phyloP scores from a whole-genome alignment of 2,113 vertebrate species.

The Dicrurus megarhynchus region DNA sequence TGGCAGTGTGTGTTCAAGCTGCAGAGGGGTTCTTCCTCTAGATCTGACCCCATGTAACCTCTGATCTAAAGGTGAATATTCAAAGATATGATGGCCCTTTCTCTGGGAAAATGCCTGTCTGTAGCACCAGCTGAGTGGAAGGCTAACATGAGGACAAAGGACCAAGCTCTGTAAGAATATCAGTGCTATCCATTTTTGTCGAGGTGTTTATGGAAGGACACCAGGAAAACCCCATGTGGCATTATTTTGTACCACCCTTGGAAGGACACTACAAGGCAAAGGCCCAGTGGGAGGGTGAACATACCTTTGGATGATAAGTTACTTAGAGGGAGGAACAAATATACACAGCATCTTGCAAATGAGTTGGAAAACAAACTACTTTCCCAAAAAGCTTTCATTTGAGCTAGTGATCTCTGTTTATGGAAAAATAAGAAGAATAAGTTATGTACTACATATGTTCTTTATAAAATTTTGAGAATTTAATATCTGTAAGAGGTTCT shows the following conservation, averaged over 20 bases:
- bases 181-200: background rate
- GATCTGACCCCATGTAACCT: background rate
- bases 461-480: background rate
- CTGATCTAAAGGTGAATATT: background rate
- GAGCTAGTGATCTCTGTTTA: background rate
- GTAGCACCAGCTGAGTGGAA: background rate
- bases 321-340: background rate
- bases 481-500: background rate
- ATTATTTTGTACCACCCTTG: background rate
- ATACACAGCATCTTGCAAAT: background rate
- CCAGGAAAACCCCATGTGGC: rapidly evolving
- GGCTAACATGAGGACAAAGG: background rate
- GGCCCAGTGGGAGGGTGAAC: background rate
- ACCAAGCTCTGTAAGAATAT: background rate
- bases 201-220: rapidly evolving
- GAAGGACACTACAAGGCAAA: background rate
- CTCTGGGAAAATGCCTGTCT: background rate
- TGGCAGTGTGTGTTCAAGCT: background rate
- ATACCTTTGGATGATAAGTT: background rate
- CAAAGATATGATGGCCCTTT: background rate
- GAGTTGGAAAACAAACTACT: background rate
- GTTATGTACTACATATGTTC: background rate
- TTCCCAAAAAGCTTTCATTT: background rate
- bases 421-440: background rate
- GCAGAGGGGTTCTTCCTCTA: background rate